phyloP scores from a whole-genome alignment of 2,888 invertebrate species.

The Xestia rhomboidea region DNA sequence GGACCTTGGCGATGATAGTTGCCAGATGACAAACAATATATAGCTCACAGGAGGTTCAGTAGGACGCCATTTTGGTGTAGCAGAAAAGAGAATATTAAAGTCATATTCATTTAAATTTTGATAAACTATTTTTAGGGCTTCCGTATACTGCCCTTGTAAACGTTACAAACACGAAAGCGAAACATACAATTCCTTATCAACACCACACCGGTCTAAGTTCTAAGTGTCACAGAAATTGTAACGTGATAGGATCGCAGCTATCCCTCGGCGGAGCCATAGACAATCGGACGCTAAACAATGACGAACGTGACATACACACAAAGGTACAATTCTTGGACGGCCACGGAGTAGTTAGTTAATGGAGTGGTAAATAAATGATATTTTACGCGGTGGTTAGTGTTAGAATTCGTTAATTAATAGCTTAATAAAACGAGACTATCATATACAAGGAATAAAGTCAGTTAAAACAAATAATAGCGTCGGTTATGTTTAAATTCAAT shows the following conservation, averaged over 20 bases:
- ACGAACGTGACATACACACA: constrained; percentile 67
- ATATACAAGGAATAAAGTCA: neutral
- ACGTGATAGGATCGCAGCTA: constrained; percentile 53
- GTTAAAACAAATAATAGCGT: neutral
- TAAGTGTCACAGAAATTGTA: constrained; percentile 63
- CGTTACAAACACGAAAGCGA: neutral
- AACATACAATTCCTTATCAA: constrained; percentile 49
- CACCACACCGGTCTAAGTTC: constrained; percentile 22
- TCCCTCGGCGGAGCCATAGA: constrained; percentile 45
- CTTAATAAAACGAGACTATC: neutral
- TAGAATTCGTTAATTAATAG: neutral
- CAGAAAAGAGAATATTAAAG: neutral
- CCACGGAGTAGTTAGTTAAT: constrained; percentile 23
- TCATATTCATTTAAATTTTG: neutral
- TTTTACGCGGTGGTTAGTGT: neutral
- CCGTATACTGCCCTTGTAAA: neutral
- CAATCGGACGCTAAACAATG: constrained; percentile 68
- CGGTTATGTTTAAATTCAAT: neutral
- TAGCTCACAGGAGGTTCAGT: no score
- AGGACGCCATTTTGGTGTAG: neutral
- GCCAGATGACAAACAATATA: no score
- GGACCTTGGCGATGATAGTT: no score
- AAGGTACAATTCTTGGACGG: constrained; percentile 57
- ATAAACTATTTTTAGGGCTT: neutral
- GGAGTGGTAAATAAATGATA: neutral